These are phyloP conservation scores for Erythrolamprus reginae DNA, from an alignment of 2,113 vertebrate species.

Conservation along the genomic window DNA sequence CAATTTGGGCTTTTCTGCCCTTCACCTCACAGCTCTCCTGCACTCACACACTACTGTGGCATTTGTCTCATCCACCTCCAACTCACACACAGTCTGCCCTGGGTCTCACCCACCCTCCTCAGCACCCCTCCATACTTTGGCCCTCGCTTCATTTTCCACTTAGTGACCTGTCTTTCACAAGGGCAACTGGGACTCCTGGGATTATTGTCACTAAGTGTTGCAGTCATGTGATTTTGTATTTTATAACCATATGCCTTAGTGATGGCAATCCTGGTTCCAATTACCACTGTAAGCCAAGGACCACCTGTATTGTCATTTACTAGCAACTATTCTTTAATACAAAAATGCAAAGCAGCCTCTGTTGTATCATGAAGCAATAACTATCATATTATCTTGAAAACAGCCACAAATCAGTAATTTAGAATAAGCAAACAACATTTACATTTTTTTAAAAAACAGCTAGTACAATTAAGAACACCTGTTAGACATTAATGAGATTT, in stretches of 20 bases:
- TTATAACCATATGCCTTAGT: background rate
- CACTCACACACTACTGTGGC: background rate
- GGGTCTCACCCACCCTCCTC: background rate
- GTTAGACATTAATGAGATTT: background rate
- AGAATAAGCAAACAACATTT: background rate
- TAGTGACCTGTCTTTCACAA: background rate
- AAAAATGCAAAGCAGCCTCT: background rate
- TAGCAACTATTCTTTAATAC: conserved; percentile 7
- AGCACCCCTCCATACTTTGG: background rate
- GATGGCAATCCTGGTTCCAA: background rate
- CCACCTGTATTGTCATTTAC: background rate
- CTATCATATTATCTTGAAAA: background rate
- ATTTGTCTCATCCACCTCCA: background rate
- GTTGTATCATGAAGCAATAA: background rate
- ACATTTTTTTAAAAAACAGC: background rate
- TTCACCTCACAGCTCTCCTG: background rate
- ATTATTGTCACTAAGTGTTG: background rate
- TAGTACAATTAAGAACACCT: background rate
- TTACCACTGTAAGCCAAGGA: background rate
- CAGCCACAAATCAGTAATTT: background rate
- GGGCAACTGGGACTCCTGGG: background rate
- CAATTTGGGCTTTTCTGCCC: background rate
- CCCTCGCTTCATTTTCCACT: background rate
- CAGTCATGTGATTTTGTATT: background rate
- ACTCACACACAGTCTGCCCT: background rate